Base-by-base conservation (phyloP, 2,113 vertebrate genomes). In the Oplegnathus fasciatus region DNA sequence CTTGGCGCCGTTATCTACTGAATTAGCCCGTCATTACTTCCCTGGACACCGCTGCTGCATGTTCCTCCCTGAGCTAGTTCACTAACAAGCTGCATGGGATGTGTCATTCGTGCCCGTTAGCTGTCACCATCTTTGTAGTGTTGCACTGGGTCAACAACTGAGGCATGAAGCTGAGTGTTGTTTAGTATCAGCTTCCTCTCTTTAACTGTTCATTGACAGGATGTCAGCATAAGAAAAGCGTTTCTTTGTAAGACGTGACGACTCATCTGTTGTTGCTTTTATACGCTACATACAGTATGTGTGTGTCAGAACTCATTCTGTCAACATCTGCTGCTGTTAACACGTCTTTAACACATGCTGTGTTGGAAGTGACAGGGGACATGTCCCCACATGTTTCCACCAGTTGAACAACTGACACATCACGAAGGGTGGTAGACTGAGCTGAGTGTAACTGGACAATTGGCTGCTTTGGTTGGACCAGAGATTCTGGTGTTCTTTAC, bases 1-100 rank as follows among this genome's bases (percentile, higher is more conserved):
- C 70, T 75, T 32, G 75, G 85, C 11, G 80, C 80, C 0, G 66
- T 84, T 84, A 78, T 91, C 78, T 86, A 84, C 88, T 83, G 84
- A 87, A 85, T 93, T 86, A 85, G 73, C 52, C 7, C 11, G 2
- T 80, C 78, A 50, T 79, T 88, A 73, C 82, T 65, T 85, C 48
- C 81, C 77, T 20, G 78, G 80, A 89, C 84, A 69, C 75, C 44
- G 22, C 74, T 5, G 60, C 81, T 60, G 57, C 83, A 71, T 71
- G 71, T 75, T 77, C 61, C 70, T 83, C 81, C 78, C 34, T 32
- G 37, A 75, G 78, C 84, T 22, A 72, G 78, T 73, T 89, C 74
- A 62, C 82, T 75, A 88, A 86, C 80, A 46, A 82, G 75, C 86
- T 76, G 76, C 50, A 30, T 18, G 3, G 54, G 71, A 69, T 83